Base-by-base conservation (phyloP, 2,888 invertebrate genomes). In the Eueremaeus valkanovi region DNA sequence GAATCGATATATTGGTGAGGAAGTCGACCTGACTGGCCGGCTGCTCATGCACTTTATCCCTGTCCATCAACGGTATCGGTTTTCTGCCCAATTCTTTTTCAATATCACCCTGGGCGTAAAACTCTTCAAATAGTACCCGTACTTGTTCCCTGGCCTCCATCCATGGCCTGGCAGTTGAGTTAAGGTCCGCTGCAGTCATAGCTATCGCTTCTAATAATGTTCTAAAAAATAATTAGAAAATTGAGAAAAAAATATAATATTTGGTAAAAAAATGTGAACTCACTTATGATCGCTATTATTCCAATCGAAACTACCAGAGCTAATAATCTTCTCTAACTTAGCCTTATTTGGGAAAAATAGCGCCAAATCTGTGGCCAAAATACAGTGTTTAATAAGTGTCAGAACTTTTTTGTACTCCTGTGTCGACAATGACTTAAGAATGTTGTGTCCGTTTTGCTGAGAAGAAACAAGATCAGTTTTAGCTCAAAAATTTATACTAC, bases 141-240 rank as follows among this genome's bases (percentile, higher is more conserved):
- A 92, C 92, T 0, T 92, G 91, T 81, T 90, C 88, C 27, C 89
- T 88, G 83, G 93, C 92, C 1, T 91, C 86, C 31, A 89, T 87
- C 92, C 92, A 93, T 0, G 92, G 92, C 82, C 93, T 93, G 0
- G 92, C 89, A 79, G 90, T 90, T 0, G 92, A 92, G 74, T 92
- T 91, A 24, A 93, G 84, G 82, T 93, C 93, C 78, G 91, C 90
- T 0, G 90, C 90, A 0, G 92, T 92, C 92, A 93, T 93, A 2
- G 90, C 87, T 78, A 92, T 87, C 0, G 91, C 91, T 85, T 90
- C 89, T 2, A 90, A 86, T 42, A 91, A 83, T 73, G 88, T 84
- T 80, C 91, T 86, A 81, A 45, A 80, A 77, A 63, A n/a, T 70
- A n/a, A 27, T 58, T 58, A 5, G 16, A 58, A 58, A 8, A 31